Evolutionary conservation across 2,113 vertebrate species (phyloP).

Genomic region (Orientallactaga bullata): DNA sequence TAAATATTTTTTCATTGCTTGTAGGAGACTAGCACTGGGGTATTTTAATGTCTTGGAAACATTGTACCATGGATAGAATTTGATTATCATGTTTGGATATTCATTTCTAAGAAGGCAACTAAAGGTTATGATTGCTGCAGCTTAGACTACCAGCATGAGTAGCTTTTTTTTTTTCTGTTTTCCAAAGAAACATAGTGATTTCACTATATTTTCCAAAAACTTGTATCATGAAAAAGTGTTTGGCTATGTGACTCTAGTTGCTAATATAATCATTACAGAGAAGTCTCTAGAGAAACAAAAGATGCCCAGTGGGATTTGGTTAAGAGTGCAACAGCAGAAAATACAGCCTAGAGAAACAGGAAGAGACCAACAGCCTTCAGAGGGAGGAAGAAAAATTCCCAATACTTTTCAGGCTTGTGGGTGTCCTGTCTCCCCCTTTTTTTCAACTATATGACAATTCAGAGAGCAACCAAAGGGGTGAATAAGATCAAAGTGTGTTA

Average conservation of each 20-base stretch:
- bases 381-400: neutral
- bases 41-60: slow-evolving; percentile 48
- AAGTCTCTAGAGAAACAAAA: neutral
- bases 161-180: neutral
- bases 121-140: neutral
- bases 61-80: neutral
- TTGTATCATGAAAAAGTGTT: neutral
- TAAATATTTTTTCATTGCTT: neutral
- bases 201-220: slow-evolving; percentile 3
- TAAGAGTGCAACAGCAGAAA: neutral
- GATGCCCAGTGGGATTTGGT: slow-evolving; percentile 6
- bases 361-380: neutral
- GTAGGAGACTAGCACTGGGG: neutral
- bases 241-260: neutral
- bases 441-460: neutral
- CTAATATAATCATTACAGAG: slow-evolving; percentile 37
- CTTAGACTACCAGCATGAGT: neutral
- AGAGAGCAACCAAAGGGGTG: neutral
- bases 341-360: neutral
- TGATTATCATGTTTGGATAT: neutral
- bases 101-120: neutral
- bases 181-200: slow-evolving; percentile 25
- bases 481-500: neutral
- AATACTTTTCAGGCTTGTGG: neutral
- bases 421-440: neutral